phyloP scores from a whole-genome alignment of 2,797 vertebrate genomes.

The Gymnothorax reevesii region DNA sequence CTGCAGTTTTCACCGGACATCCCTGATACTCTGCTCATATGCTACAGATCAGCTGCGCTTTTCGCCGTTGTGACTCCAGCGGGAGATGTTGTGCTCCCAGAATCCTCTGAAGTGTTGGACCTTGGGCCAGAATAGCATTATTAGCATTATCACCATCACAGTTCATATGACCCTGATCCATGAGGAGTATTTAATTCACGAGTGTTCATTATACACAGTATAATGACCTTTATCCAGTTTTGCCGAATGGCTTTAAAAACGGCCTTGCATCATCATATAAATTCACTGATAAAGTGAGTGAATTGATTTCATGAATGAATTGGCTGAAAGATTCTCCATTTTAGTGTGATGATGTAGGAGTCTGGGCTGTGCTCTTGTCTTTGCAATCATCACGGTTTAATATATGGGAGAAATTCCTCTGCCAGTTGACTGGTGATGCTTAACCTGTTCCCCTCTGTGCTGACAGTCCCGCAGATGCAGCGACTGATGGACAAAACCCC shows the following conservation, averaged over 20 bases:
- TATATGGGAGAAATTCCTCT: not conserved
- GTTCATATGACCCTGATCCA: slow-evolving; percentile 4
- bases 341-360: not conserved
- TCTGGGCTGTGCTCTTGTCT: not conserved
- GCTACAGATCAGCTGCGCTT: too few species aligned
- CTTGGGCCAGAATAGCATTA: not conserved
- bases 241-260: not conserved
- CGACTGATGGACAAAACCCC: slow-evolving; percentile 75
- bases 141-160: not conserved
- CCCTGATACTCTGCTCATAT: too few species aligned
- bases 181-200: not conserved
- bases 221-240: not conserved
- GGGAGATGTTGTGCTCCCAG: too few species aligned
- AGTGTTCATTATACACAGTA: not conserved
- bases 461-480: slow-evolving; percentile 79
- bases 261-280: not conserved
- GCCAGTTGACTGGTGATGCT: not conserved
- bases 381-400: not conserved
- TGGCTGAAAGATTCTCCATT: not conserved
- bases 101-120: not conserved
- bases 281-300: not conserved
- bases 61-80: too few species aligned
- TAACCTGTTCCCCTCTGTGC: slow-evolving; percentile 31
- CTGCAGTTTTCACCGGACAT: too few species aligned
- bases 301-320: not conserved